Base-by-base conservation (phyloP, 2,797 vertebrate genomes). In the Megalops cyprinoides region DNA sequence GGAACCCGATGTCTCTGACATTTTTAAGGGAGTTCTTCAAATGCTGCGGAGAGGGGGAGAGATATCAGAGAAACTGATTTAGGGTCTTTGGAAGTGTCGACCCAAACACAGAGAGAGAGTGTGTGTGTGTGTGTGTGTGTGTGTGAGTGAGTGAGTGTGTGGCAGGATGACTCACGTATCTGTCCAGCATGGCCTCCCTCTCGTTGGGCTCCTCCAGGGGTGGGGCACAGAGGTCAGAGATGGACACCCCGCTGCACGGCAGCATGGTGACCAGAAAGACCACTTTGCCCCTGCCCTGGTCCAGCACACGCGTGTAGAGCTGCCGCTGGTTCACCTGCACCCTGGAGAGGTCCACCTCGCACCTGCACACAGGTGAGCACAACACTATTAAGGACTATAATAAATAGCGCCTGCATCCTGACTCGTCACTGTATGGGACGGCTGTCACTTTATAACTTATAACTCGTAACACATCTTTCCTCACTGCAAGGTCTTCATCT, bases 141-240 rank as follows among this genome's bases (percentile, higher is more conserved):
- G 37, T 14, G n/a, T n/a, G 12, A 23, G 31, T 51, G n/a, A 3
- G 9, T 15, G 12, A 15, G 8, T 48, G 2, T 3, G 2, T n/a
- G 1, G 0, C 31, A 3, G 49, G 48, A 71, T 55, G 23, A 95
- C 95, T 93, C 87, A 99, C 98, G 0, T 97, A 99, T 89, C 94
- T 95, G 28, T 96, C 91, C 76, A 88, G 82, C 81, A 97, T 94
- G 87, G 93, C 94, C 10, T 93, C 88, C 62, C 90, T 87, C 79
- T 97, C 96, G 0, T 3, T 73, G 25, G 92, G 87, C 67, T 98
- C 96, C 56, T 93, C 95, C 28, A 99, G 93, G 1, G 96, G 97
- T 23, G 96, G 95, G 15, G 95, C 90, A 0, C 92, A 92, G 8
- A 98, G 89, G 89, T 99, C 97, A 0, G 95, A 95, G 87, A 99